Evolutionary conservation across 2,888 invertebrate genomes (phyloP).

Genomic region (Cheilosia vernalis): DNA sequence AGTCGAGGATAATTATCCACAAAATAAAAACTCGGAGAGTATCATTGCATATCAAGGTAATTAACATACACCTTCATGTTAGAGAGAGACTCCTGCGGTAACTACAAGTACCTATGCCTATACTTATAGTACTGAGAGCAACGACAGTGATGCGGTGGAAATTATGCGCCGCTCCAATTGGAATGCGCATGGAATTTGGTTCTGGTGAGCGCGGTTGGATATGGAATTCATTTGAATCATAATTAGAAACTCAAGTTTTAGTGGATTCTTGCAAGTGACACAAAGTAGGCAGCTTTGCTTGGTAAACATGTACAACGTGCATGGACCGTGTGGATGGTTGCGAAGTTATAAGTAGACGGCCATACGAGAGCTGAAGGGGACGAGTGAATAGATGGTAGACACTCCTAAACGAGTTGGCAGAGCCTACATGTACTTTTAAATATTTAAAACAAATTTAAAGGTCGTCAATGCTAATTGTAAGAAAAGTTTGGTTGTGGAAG

Average conservation of each 20-base stretch:
- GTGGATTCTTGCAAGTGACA: conserved; percentile 50
- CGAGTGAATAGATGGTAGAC: too few species aligned
- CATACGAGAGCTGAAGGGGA: too few species aligned
- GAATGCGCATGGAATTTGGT: conserved; percentile 42
- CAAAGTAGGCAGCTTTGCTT: conserved; percentile 23
- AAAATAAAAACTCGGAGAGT: conserved; percentile 36
- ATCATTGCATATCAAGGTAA: conserved; percentile 62
- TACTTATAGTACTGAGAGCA: conserved; percentile 34
- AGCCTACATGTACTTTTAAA: too few species aligned
- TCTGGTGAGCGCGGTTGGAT: conserved; percentile 23
- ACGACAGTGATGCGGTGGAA: conserved; percentile 54
- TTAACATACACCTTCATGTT: conserved; percentile 76
- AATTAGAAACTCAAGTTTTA: conserved; percentile 49
- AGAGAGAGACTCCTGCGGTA: conserved; percentile 3
- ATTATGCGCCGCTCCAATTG: conserved; percentile 70
- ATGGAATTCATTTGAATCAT: conserved; percentile 66
- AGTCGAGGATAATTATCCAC: conserved; percentile 67
- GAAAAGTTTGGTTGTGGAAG: too few species aligned
- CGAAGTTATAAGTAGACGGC: too few species aligned
- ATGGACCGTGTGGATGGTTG: too few species aligned
- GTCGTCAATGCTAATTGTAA: too few species aligned
- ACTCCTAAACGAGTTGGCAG: too few species aligned
- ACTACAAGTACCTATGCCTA: background rate
- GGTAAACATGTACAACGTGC: too few species aligned
- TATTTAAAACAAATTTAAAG: too few species aligned